phyloP scores from a whole-genome alignment of 2,797 vertebrate species.

The Oryzias dopingdopingensis region DNA sequence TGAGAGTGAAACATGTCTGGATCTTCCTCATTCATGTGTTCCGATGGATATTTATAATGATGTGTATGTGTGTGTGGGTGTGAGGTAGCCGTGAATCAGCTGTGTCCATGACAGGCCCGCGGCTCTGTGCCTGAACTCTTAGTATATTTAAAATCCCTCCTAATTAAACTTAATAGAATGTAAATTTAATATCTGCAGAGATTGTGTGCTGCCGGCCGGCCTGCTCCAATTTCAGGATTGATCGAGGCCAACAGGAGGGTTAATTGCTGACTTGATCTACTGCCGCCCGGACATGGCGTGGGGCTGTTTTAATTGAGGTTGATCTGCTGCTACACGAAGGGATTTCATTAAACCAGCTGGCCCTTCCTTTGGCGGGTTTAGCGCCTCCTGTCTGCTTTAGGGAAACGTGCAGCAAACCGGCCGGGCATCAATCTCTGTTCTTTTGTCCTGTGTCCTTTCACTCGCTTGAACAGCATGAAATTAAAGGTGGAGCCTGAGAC shows the following conservation, averaged over 20 bases:
- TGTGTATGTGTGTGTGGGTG: slow-evolving; percentile 11
- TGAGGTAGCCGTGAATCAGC: slow-evolving; percentile 69
- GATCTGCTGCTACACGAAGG: slow-evolving; percentile 70
- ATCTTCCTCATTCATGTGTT: neutral
- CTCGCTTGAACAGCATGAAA: slow-evolving; percentile 78
- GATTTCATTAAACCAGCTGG: slow-evolving; percentile 73
- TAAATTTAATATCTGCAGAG: slow-evolving; percentile 84
- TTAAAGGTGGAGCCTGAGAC: slow-evolving; percentile 75
- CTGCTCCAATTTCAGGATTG: slow-evolving; percentile 77
- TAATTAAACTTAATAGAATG: slow-evolving; percentile 87
- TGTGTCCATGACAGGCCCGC: slow-evolving; percentile 63
- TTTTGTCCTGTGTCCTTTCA: slow-evolving; percentile 78
- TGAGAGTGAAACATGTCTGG: neutral
- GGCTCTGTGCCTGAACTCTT: slow-evolving; percentile 71
- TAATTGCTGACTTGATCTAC: slow-evolving; percentile 86
- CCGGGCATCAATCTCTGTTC: slow-evolving; percentile 71
- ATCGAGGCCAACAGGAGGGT: slow-evolving; percentile 78
- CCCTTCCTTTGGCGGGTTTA: slow-evolving; percentile 32
- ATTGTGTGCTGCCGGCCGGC: slow-evolving; percentile 62
- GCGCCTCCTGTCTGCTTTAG: slow-evolving; percentile 61
- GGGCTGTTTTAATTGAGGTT: slow-evolving; percentile 80
- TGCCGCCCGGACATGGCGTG: slow-evolving; percentile 76
- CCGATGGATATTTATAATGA: slow-evolving; percentile 15
- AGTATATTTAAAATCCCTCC: slow-evolving; percentile 86
- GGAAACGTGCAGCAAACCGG: slow-evolving; percentile 36